Evolutionary conservation across 2,113 vertebrate genomes (phyloP), one percentile per base, ranked within the genome.

Genomic region (Oenanthe melanoleuca): DNA sequence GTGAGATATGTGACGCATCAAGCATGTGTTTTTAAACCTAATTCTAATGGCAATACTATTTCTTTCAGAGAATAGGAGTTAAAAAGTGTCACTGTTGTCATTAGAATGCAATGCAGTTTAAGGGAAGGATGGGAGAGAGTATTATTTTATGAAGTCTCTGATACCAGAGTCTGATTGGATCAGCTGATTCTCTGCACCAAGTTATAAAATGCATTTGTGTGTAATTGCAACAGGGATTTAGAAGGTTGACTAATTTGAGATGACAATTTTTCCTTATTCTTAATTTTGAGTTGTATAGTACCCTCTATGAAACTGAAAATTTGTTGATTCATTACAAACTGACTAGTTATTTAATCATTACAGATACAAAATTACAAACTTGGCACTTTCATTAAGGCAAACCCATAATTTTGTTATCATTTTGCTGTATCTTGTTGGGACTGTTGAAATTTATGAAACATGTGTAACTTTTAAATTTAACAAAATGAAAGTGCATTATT

Each of bases 401-500:
- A 82, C 8, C 40, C 19, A 50, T 90, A 1, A 45, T 82, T 82
- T 75, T 79, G 61, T 88, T 87, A 94, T 29, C 14, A 26, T 80
- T 89, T 95, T 73, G 10, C 26, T 34, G 72, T 44, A 22, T 88
- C 28, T 78, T 85, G 15, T 92, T 88, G 80, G 45, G 50, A 70
- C 23, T 73, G 12, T 28, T 77, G 80, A 86, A 66, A n/a, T 94
- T 88, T 89, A 92, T 86, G 49, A 70, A 93, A 88, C 37, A 65
- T 92, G n/a, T 34, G 53, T 56, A 66, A 79, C 52, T 91, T 85
- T 53, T 80, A 73, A 89, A 85, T 93, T 73, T 92, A 89, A 74
- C 79, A 86, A 81, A 97, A 86, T 93, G 57, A 86, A 96, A 96
- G n/a, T 37, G 60, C 38, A 78, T 90, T 94, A 80, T 92, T 69